phyloP scores from a whole-genome alignment of 2,888 invertebrate species.

The Cheilosia grossa region DNA sequence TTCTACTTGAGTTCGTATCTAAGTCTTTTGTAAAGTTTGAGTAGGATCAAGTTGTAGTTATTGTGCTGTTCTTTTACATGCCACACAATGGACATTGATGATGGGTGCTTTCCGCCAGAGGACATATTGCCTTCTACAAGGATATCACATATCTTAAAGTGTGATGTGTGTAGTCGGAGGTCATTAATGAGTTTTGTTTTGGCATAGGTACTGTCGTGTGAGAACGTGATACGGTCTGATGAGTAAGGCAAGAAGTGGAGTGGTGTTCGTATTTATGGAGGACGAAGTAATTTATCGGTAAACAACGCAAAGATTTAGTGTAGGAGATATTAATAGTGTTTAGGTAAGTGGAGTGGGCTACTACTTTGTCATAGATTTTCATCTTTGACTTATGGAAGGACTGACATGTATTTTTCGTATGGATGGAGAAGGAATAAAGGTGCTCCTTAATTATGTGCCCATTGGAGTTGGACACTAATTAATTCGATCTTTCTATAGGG shows the following conservation, averaged over 20 bases:
- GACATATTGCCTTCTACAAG: slow-evolving; percentile 35
- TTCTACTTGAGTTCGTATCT: not conserved
- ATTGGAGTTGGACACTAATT: too few relatives aligned
- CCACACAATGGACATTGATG: slow-evolving; percentile 51
- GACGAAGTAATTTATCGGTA: too few relatives aligned
- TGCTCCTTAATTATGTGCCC: too few relatives aligned
- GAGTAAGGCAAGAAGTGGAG: not conserved
- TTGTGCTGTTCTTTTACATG: slow-evolving; percentile 39
- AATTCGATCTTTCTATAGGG: too few relatives aligned
- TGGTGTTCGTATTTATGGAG: too few relatives aligned
- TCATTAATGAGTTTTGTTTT: slow-evolving; percentile 34
- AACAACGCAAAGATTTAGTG: too few relatives aligned
- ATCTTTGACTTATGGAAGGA: too few relatives aligned
- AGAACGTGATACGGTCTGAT: slow-evolving; percentile 4
- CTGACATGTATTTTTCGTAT: too few relatives aligned
- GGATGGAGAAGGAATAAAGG: too few relatives aligned
- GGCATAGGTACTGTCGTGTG: not conserved
- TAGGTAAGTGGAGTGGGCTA: too few relatives aligned
- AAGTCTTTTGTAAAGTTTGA: slow-evolving; percentile 41
- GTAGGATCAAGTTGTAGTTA: slow-evolving; percentile 32
- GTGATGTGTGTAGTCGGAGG: slow-evolving; percentile 36
- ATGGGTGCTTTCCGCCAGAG: slow-evolving; percentile 39
- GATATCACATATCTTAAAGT: slow-evolving; percentile 49
- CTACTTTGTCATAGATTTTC: too few relatives aligned
- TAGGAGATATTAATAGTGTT: too few relatives aligned